A percentile compares a stretch with the other conserved stretches of the same genome.
These are phyloP conservation scores for Hycleus phaleratus DNA, from an alignment of 1,140 invertebrate genomes.

Conservation along the genomic window DNA sequence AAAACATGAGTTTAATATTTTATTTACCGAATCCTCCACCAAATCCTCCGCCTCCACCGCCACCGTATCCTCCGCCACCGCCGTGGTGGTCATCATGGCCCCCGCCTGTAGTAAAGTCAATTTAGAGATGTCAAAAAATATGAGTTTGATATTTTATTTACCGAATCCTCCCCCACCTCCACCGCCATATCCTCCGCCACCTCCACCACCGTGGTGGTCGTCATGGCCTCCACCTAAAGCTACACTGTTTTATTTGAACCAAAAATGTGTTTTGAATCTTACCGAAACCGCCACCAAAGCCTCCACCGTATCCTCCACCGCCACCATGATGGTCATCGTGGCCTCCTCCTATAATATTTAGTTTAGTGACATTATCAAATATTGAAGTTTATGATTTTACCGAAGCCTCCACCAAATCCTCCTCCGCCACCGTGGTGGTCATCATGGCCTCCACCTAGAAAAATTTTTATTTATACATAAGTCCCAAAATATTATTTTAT, in stretches of 20 bases:
- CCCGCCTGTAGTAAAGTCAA: no score
- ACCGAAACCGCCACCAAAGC: conserved; percentile 4
- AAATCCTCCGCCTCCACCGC: conserved; percentile 9
- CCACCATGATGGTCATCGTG: conserved; percentile 11
- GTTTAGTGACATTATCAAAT: no score
- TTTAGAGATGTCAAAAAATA: no score
- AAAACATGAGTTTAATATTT: no score
- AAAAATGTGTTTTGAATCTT: background rate
- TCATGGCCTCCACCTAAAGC: conserved; percentile 5
- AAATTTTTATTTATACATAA: background rate
- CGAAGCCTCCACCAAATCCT: conserved; percentile 7
- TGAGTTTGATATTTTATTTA: no score
- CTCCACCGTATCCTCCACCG: conserved; percentile 7
- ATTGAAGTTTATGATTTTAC: background rate
- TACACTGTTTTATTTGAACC: background rate
- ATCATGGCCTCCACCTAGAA: background rate
- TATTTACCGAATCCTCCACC: background rate
- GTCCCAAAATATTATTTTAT: no score
- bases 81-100: background rate
- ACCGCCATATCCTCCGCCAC: conserved; percentile 20
- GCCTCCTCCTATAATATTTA: background rate
- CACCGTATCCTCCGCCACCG: conserved; percentile 18
- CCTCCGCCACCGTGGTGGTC: conserved; percentile 11
- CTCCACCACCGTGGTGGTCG: conserved; percentile 9
- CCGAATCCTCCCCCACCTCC: background rate